Evolutionary conservation across 2,888 invertebrate genomes (phyloP).

Genomic region (Liopterus haemorrhoidalis): DNA sequence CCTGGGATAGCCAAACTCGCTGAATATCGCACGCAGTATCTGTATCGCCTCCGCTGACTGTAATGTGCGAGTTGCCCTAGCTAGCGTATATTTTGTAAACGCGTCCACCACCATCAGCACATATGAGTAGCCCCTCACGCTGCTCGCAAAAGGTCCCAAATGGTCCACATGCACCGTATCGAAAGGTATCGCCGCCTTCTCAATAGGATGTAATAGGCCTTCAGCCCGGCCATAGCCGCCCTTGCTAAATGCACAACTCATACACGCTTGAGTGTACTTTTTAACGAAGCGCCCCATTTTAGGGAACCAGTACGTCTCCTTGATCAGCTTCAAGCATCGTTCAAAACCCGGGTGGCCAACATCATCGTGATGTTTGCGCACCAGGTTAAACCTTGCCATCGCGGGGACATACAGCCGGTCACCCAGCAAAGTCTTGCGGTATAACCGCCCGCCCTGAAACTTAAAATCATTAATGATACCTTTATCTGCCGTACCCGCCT

Average conservation of each 20-base stretch:
- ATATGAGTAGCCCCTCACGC: slow-evolving; percentile 22
- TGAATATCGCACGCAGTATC: slow-evolving; percentile 20
- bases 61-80: slow-evolving; percentile 13
- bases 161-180: slow-evolving; percentile 31
- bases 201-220: slow-evolving; percentile 31
- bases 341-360: slow-evolving; percentile 37
- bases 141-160: slow-evolving; percentile 27
- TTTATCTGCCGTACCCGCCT: not conserved
- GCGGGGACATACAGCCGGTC: slow-evolving; percentile 35
- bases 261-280: slow-evolving; percentile 35
- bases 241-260: slow-evolving; percentile 37
- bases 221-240: slow-evolving; percentile 30
- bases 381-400: slow-evolving; percentile 34
- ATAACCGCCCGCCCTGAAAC: slow-evolving; percentile 21
- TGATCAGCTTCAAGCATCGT: slow-evolving; percentile 32
- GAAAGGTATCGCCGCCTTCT: slow-evolving; percentile 23
- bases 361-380: slow-evolving; percentile 37
- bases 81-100: slow-evolving; percentile 26
- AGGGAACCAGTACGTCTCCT: slow-evolving; percentile 36
- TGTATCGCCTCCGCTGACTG: slow-evolving; percentile 7
- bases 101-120: slow-evolving; percentile 30
- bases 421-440: slow-evolving; percentile 26
- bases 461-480: slow-evolving; percentile 2
- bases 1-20: slow-evolving; percentile 24
- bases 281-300: slow-evolving; percentile 33